Base-by-base conservation (phyloP, 53 echinoderm and acorn worm species). In the Paelopatides confundens region DNA sequence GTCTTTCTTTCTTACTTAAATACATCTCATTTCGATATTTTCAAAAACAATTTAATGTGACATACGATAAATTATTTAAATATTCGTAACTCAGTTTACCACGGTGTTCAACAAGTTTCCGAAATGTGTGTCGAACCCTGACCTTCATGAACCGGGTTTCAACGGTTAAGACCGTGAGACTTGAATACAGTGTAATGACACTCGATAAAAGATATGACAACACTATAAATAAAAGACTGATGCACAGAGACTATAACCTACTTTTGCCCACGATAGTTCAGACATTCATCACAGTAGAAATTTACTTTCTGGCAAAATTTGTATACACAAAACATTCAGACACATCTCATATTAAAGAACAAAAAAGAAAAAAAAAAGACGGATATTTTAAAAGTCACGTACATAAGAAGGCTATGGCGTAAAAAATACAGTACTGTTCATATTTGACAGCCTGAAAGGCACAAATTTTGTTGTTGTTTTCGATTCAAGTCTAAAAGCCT, bases 361-460 rank as follows among this genome's bases (percentile, higher is more conserved):
- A 21, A 21, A 6, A 54, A n/a, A 58, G 21, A 23, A 58, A 58
- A 21, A 17, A 18, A 58, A 58, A 2, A 21, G 24, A 18, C 24
- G 10, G 14, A 9, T 14, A 58, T 21, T 18, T 21, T n/a, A 58
- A 74, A 27, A 21, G 39, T 39, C 74, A 74, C 40, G 0, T 27
- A 27, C 74, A 27, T 46, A 12, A 74, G 40, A 74, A 74, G 43
- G 74, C 74, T 74, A 46, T 40, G 27, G 46, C 74, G 6, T 74
- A 74, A 4, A 70, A 58, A 70, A 70, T 35, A 32, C 74, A 74
- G 74, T 74, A 74, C 74, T 74, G 74, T 74, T 74, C 47, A 39
- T 39, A 74, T 74, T 35, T 40, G 46, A 74, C 74, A 74, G 74
- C 74, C 74, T 40, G 46, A 74, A 69, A 67, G 35, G 35, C 32